Evolutionary conservation across 2,888 invertebrate genomes (phyloP).

Genomic region (Hemithea aestivaria): DNA sequence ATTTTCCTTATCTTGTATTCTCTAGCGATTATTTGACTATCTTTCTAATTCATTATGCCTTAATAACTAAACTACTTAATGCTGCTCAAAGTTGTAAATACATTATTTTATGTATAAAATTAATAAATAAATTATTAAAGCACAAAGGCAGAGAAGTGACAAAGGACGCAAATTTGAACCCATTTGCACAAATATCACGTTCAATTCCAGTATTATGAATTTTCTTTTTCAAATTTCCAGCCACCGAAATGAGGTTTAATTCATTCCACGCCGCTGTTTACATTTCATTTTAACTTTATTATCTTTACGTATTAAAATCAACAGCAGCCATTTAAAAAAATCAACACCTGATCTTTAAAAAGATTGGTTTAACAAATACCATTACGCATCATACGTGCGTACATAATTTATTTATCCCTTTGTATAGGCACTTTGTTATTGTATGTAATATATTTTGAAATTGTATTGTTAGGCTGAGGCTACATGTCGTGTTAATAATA

Average conservation of each 20-base stretch:
- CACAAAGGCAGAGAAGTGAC: too few relatives aligned
- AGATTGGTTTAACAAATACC: conserved; percentile 18
- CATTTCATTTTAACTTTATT: conserved; percentile 24
- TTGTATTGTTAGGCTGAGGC: too few relatives aligned
- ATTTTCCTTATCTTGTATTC: too few relatives aligned
- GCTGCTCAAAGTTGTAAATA: too few relatives aligned
- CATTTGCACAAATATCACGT: too few relatives aligned
- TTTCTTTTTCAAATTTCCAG: not conserved
- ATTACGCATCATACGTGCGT: conserved; percentile 12
- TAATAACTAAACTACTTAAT: too few relatives aligned
- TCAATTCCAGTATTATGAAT: too few relatives aligned
- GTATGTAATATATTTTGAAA: conserved; percentile 4
- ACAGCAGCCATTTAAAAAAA: conserved; percentile 28
- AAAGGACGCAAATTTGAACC: not conserved
- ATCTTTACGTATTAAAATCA: conserved; percentile 24
- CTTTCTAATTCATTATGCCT: too few relatives aligned
- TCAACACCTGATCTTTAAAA: conserved; percentile 22
- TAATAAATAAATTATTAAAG: too few relatives aligned
- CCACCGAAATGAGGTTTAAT: conserved; percentile 15
- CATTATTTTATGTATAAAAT: too few relatives aligned
- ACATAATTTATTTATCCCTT: conserved; percentile 15
- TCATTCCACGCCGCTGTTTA: conserved; percentile 22
- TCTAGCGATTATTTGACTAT: too few relatives aligned
- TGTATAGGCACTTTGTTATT: conserved; percentile 19
- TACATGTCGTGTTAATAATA: too few relatives aligned